Evolutionary conservation across 2,797 vertebrate species (phyloP).

Genomic region (Hippocampus kuda): DNA sequence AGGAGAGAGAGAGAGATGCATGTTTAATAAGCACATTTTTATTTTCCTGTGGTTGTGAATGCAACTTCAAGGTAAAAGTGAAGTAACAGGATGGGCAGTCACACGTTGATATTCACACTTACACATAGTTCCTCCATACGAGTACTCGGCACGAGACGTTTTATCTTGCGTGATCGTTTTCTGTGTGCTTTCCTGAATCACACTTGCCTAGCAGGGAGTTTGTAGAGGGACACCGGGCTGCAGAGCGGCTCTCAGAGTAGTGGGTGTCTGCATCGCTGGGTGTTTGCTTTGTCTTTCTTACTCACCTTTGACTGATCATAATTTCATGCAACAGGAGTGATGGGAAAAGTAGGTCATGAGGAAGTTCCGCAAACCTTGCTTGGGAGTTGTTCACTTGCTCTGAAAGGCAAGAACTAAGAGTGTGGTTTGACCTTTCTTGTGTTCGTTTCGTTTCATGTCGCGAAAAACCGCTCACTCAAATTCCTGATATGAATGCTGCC

Average conservation of each 20-base stretch:
- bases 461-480: neutral
- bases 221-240: conserved; percentile 18
- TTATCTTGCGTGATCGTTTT: conserved; percentile 1
- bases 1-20: neutral
- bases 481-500: neutral
- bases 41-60: neutral
- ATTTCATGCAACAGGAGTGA: conserved; percentile 31
- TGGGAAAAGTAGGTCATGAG: conserved; percentile 52
- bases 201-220: conserved; percentile 18
- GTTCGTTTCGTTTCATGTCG: neutral
- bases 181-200: conserved; percentile 29
- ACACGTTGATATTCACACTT: neutral
- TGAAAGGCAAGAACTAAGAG: neutral
- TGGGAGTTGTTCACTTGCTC: conserved; percentile 22
- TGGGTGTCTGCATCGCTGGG: conserved; percentile 30
- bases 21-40: neutral
- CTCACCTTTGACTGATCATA: conserved; percentile 30
- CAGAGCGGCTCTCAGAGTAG: conserved; percentile 19
- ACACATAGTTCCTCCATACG: conserved; percentile 1
- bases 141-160: neutral
- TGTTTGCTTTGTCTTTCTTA: conserved; percentile 31
- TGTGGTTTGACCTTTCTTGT: neutral
- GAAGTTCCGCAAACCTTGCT: conserved; percentile 39
- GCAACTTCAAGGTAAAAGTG: neutral
- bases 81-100: neutral